Base-by-base conservation (phyloP, 2,113 vertebrate species). In the Leptocoma aspasia region DNA sequence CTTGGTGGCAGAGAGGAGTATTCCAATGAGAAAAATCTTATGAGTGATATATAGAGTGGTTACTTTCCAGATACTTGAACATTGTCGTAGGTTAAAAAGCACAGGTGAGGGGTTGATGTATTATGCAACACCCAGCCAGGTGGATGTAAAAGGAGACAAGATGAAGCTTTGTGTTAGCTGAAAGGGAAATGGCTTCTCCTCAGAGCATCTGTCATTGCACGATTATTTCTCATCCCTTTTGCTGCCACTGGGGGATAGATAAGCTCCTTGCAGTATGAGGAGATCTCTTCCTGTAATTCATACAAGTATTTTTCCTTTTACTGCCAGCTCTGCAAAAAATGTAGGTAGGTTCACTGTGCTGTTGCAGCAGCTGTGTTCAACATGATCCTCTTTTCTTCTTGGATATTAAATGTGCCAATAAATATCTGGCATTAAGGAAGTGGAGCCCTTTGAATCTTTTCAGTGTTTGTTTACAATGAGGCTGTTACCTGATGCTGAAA, bases 171-270 rank as follows among this genome's bases (percentile, higher is more conserved):
- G 33, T 87, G 13, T 79, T 23, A 79, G 23, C 30, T 7, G 13
- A 31, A 39, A 47, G 23, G 27, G 41, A 68, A 50, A 6, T 61
- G 31, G 8, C 35, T 90, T 60, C 49, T 89, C 3, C 17, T 79
- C 50, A 49, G 57, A 52, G 37, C 15, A 71, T 64, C 49, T 79
- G 30, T 84, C 28, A n/a, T 17, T 76, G 53, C 72, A 27, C 3
- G 3, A 2, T 73, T 78, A 14, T 9, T 71, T 82, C 33, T 66
- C 6, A 8, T 31, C 16, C 22, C 28, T 42, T 79, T 75, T 54
- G 24, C 35, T 71, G 13, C 61, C 0, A 0, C 22, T 10, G 21
- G 8, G 6, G 63, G 10, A 37, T 37, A 49, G 80, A 26, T 49
- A 7, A 0, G 6, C 19, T 63, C 27, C 39, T 70, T 53, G 30